Evolutionary conservation across 2,113 vertebrate species (phyloP), one percentile per base, ranked within the genome.

Genomic region (Esox niger): DNA sequence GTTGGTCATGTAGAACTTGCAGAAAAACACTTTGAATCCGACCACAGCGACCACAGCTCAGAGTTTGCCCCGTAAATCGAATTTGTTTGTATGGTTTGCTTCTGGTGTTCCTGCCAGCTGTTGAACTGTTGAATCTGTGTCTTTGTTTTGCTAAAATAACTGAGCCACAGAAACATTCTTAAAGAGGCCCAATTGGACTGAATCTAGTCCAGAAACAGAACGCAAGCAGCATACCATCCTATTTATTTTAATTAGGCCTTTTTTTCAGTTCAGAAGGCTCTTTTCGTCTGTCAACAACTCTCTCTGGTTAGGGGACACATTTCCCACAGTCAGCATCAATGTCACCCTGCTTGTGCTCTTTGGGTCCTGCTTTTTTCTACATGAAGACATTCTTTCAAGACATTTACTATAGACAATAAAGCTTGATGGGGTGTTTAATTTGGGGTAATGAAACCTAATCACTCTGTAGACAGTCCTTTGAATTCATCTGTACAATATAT

Each of bases 391-490:
- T 79, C 71, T 80, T 86, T 73, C 68, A 66, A 86, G 79, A 80
- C 79, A 76, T 84, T 82, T 88, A 85, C 81, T 82, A 75, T 78
- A 74, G 66, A 79, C 71, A 74, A 68, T 86, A 76, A 87, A 87
- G 73, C 49, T 73, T 84, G 84, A 87, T 84, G 80, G 82, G 60
- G 81, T 90, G 86, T 87, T 90, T 87, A 79, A 88, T 87, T 89
- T 84, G 75, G 62, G 70, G 76, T 86, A 67, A 82, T 86, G 82
- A 84, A 87, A 85, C 75, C 62, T 74, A 85, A 86, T 83, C 84
- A 76, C 77, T 57, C 73, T 68, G 33, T 65, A 73, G 76, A 82
- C 68, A 68, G 66, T 72, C 61, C 75, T 86, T 84, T 84, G 83
- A 84, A 81, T 81, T 80, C 69, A 79, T 80, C 20, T 61, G 23